Conservation (phyloP, 2,888 invertebrate species). For the Drosophila koepferae region DNA sequence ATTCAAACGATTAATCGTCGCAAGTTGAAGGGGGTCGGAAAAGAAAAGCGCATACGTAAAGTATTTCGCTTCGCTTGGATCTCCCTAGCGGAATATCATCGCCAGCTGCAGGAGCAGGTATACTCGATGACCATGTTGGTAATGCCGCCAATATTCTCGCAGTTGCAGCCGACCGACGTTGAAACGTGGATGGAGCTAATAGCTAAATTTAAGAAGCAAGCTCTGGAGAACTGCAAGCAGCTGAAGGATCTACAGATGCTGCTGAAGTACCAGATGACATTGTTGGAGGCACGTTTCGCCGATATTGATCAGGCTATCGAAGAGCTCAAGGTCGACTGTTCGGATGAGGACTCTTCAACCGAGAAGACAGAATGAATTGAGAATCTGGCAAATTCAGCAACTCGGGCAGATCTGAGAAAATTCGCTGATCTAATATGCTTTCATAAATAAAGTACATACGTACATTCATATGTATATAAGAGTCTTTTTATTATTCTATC, state of each 20-base stretch:
- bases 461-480: too few species aligned
- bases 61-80: background rate
- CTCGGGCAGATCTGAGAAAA: background rate
- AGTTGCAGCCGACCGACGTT: background rate
- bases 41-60: background rate
- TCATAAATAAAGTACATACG: background rate
- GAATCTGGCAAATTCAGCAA: background rate
- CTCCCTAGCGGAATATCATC: background rate
- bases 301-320: background rate
- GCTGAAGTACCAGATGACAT: background rate
- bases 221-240: background rate
- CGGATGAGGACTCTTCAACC: background rate
- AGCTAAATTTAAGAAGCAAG: too few species aligned
- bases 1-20: accelerated
- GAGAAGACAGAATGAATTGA: background rate
- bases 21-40: background rate
- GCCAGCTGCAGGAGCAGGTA: background rate
- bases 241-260: background rate
- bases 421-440: background rate
- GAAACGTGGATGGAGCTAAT: background rate
- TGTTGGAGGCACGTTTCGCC: too few species aligned
- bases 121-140: background rate
- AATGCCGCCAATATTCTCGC: too few species aligned
- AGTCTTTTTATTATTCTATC: background rate
- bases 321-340: background rate